These are phyloP conservation scores for Liopterus haemorrhoidalis DNA, from an alignment of 2,888 invertebrate genomes.

Conservation along the genomic window DNA sequence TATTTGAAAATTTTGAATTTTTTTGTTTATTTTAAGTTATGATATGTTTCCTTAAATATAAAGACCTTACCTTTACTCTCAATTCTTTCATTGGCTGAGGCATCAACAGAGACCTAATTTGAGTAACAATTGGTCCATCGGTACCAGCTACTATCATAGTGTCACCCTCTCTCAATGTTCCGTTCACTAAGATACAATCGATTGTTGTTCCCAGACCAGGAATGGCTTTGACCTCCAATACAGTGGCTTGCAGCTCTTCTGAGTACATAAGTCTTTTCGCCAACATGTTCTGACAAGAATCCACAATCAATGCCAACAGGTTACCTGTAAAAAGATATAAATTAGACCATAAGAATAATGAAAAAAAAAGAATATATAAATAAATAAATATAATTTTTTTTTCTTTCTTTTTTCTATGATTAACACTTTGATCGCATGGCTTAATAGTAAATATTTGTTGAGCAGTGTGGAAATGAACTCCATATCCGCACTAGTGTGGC, in stretches of 20 bases:
- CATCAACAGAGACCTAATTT: slow-evolving; percentile 93
- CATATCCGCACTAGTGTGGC: too few relatives aligned
- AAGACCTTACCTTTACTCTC: slow-evolving; percentile 75
- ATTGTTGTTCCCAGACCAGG: slow-evolving; percentile 97
- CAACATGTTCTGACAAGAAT: slow-evolving; percentile 82
- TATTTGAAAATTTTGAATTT: too few relatives aligned
- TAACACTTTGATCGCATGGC: too few relatives aligned
- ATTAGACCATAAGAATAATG: not conserved
- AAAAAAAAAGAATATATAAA: too few relatives aligned
- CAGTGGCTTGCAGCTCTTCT: slow-evolving; percentile 84
- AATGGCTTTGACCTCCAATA: slow-evolving; percentile 89
- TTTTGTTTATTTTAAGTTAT: too few relatives aligned
- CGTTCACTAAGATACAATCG: slow-evolving; percentile 97
- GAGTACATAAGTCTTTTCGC: slow-evolving; percentile 86
- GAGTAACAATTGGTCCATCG: slow-evolving; percentile 96
- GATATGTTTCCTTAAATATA: not conserved
- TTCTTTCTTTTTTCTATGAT: too few relatives aligned
- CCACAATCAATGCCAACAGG: slow-evolving; percentile 85
- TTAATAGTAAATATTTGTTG: too few relatives aligned
- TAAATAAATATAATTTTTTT: too few relatives aligned
- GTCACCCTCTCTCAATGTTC: slow-evolving; percentile 86
- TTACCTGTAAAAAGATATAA: slow-evolving; percentile 71
- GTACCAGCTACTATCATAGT: slow-evolving; percentile 94
- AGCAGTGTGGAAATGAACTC: too few relatives aligned
- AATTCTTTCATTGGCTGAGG: slow-evolving; percentile 97